Conservation (phyloP, 2,113 vertebrate genomes). For the Engystomops pustulosus region DNA sequence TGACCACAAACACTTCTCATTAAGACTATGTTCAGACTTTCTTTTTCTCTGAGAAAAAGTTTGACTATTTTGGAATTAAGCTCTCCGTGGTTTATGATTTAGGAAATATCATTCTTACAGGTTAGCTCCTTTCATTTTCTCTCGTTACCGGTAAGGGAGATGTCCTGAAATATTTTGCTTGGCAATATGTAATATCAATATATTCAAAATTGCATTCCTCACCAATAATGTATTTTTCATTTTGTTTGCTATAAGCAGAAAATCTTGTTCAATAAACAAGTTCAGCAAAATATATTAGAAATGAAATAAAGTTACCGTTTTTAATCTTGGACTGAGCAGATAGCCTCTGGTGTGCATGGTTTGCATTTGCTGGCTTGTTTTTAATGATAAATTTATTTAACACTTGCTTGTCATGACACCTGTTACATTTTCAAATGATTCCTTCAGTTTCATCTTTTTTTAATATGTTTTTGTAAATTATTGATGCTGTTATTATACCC, state of each 20-base stretch:
- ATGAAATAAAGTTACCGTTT: constrained; percentile 50
- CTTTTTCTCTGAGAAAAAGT: constrained; percentile 12
- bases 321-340: constrained; percentile 50
- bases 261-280: constrained; percentile 57
- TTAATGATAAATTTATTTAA: constrained; percentile 38
- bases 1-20: not conserved
- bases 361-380: constrained; percentile 33
- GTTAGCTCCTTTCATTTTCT: constrained; percentile 49
- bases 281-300: constrained; percentile 56
- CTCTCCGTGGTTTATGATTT: constrained; percentile 28
- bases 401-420: constrained; percentile 13
- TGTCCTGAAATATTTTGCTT: constrained; percentile 38
- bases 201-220: constrained; percentile 56
- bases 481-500: not conserved
- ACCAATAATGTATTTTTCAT: constrained; percentile 58
- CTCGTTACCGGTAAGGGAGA: constrained; percentile 39
- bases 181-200: constrained; percentile 58
- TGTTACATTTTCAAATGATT: not conserved
- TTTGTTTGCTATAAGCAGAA: constrained; percentile 55
- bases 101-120: constrained; percentile 15
- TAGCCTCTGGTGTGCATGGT: constrained; percentile 22
- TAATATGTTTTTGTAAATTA: not conserved
- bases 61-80: constrained; percentile 21
- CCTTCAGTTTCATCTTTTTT: not conserved
- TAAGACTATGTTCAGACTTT: not conserved